A percentile compares a stretch with the other conserved stretches of the same genome.
phyloP scores from a whole-genome alignment of 2,113 vertebrate species.

The Carollia perspicillata region DNA sequence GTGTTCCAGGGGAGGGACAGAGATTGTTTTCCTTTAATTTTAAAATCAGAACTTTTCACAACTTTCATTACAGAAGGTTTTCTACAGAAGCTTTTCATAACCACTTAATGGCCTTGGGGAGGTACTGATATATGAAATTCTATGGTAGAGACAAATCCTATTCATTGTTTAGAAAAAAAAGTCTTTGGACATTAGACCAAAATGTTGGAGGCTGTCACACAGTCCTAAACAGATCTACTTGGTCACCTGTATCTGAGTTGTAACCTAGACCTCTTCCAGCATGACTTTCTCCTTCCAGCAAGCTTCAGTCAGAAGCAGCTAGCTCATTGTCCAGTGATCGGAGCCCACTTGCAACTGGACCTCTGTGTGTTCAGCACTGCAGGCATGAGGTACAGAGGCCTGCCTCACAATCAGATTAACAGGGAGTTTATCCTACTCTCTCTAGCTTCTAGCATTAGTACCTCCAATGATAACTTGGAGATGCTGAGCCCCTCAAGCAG shows the following conservation, averaged over 20 bases:
- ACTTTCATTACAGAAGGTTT: background rate
- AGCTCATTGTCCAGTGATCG: background rate
- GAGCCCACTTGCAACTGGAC: background rate
- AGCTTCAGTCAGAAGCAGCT: background rate
- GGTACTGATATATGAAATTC: conserved; percentile 3
- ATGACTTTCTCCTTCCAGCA: conserved; percentile 18
- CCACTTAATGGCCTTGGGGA: background rate
- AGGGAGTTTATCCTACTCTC: background rate
- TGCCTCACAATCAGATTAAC: background rate
- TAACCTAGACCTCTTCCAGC: background rate
- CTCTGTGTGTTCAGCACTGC: background rate
- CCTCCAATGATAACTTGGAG: background rate
- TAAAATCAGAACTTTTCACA: conserved; percentile 45
- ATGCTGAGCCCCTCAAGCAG: background rate
- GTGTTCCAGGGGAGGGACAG: background rate
- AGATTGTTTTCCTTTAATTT: background rate
- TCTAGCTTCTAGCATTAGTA: background rate
- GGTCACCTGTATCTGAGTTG: background rate
- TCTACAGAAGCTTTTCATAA: conserved; percentile 14
- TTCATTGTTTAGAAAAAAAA: background rate
- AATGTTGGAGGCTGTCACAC: background rate
- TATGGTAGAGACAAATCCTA: background rate
- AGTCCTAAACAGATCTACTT: background rate
- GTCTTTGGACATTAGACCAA: background rate
- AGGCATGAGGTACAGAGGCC: background rate